Conservation (phyloP, 64 coral and sea anemone species). For the Platygyra sinensis region DNA sequence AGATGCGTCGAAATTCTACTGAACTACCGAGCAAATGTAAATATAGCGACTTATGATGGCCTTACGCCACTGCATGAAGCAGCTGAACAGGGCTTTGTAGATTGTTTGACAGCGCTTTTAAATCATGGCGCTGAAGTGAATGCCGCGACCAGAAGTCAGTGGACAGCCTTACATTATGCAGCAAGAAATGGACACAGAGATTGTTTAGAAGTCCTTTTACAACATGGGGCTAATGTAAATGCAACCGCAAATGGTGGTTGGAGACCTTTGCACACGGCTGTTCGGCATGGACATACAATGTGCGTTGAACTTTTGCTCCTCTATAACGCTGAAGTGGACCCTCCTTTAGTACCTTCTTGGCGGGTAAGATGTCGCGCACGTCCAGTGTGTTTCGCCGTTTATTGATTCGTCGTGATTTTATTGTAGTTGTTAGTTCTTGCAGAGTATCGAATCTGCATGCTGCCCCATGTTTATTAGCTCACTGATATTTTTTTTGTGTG, state of each 20-base stretch:
- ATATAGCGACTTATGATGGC: constrained; percentile 98
- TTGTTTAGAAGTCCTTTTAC: constrained; percentile 98
- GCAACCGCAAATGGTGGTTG: constrained; percentile 98
- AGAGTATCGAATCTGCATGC: constrained; percentile 55
- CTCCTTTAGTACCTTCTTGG: constrained; percentile 77
- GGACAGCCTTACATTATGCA: constrained; percentile 97
- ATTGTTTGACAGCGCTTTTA: constrained; percentile 96
- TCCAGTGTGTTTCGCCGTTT: constrained; percentile 26
- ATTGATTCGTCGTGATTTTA: constrained; percentile 47
- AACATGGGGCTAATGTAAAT: constrained; percentile 96
- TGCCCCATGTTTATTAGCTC: constrained; percentile 68
- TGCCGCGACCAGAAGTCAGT: constrained; percentile 88
- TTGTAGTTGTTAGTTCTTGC: constrained; percentile 43
- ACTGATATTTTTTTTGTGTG: constrained; percentile 82
- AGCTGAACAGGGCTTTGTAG: constrained; percentile 93
- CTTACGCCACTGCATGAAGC: constrained; percentile 96
- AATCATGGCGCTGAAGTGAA: constrained; percentile 93
- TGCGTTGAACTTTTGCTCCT: constrained; percentile 93
- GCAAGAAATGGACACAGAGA: constrained; percentile 92
- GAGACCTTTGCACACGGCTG: constrained; percentile 94
- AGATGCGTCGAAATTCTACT: constrained; percentile 96
- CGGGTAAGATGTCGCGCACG: constrained; percentile 70
- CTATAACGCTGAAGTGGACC: constrained; percentile 95
- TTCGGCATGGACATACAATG: constrained; percentile 93
- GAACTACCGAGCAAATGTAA: constrained; percentile 96